Evolutionary conservation across 2,888 invertebrate species (phyloP), one percentile per base, ranked within the genome.

Genomic region (Drosophila siamana): DNA sequence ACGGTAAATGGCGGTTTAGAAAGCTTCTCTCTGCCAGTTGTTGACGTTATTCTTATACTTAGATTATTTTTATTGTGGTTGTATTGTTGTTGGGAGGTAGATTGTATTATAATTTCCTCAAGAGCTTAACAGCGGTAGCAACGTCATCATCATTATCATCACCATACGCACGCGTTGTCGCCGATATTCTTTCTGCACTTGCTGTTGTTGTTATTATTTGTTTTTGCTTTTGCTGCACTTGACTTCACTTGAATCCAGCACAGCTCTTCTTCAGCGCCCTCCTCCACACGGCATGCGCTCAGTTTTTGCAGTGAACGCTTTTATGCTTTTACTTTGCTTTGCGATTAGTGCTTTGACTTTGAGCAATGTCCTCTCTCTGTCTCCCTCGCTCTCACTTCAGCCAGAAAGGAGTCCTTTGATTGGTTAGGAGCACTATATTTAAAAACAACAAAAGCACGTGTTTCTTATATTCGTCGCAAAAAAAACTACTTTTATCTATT

Each of bases 391-490:
- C 9, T 52, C 5, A 1, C 22, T 8, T 30, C 28, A 38, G 36
- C 1, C 26, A 26, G 26, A 26, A 26, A 7, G 6, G 43, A 30
- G 19, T 76, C 73, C 77, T 76, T 76, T 52, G 43, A 64, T 69
- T 69, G 51, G 59, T 41, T 52, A 41, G n/a, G 33, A 11, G n/a
- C 61, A 62, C 61, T 61, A 26, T 38, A 44, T 65, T 47, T 30
- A n/a, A 61, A 76, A 66, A 59, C 52, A 26, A 57, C 11, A 65
- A 70, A 50, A 86, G 66, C 81, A 86, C 87, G 87, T 81, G 83
- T 82, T 79, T 19, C 19, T 19, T 19, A 19, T 2, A 19, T 19
- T 19, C 19, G 19, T 19, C 3, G 1, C 3, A 19, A 19, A 19
- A 19, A 19, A 2, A 19, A 2, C 1, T 19, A 19, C 3, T 19